Conservation (phyloP, 2,113 vertebrate species). For the Lanius collurio region DNA sequence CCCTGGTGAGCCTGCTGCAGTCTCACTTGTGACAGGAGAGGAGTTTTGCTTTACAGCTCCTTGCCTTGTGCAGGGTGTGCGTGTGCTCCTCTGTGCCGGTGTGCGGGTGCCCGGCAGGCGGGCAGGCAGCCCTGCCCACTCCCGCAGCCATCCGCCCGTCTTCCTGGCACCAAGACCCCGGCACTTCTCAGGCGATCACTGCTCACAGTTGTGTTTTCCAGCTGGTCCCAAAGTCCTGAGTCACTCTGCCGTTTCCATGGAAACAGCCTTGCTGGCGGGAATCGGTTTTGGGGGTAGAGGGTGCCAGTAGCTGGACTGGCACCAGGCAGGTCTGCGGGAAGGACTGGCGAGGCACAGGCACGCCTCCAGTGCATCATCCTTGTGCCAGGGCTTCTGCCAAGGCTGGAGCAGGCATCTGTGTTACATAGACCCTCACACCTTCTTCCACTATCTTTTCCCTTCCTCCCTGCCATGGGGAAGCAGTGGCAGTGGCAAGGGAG, state of each 20-base stretch:
- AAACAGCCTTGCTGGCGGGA: conserved; percentile 77
- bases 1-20: not conserved
- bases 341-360: accelerated
- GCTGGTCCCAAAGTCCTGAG: conserved; percentile 81
- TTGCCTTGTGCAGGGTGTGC: accelerated
- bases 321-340: not conserved
- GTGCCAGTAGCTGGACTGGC: conserved; percentile 43
- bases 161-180: not conserved
- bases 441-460: not conserved
- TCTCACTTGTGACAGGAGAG: not conserved
- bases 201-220: conserved; percentile 74
- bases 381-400: not conserved
- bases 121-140: not conserved
- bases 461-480: not conserved
- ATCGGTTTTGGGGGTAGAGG: conserved; percentile 50
- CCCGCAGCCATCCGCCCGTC: not conserved
- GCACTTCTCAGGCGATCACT: conserved; percentile 30
- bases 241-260: conserved; percentile 82
- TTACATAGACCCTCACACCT: not conserved
- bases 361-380: not conserved
- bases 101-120: accelerated
- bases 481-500: not conserved
- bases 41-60: not conserved
- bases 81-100: accelerated
- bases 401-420: not conserved